Evolutionary conservation across 2,113 vertebrate species (phyloP).

Genomic region (Brachionichthys hirsutus): DNA sequence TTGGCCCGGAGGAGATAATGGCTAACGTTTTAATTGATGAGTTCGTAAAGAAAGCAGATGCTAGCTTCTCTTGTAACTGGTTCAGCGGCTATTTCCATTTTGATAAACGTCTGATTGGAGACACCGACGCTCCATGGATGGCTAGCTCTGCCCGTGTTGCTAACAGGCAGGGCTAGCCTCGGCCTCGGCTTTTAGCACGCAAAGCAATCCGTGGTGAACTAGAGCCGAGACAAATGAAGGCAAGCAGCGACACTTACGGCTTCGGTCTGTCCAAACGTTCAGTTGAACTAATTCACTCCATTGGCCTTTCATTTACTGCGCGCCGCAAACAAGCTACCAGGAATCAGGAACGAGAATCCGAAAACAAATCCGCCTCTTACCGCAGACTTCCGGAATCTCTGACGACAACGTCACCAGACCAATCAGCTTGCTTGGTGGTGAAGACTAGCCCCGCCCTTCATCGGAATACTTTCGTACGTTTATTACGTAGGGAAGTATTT

Average conservation of each 20-base stretch:
- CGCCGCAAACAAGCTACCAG: slow-evolving; percentile 46
- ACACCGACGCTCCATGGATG: slow-evolving; percentile 15
- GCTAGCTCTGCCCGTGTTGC: slow-evolving; percentile 56
- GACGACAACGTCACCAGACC: slow-evolving; percentile 34
- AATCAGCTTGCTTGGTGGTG: slow-evolving; percentile 32
- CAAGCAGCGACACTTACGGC: slow-evolving; percentile 45
- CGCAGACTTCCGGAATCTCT: slow-evolving; percentile 63
- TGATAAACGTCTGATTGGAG: neutral
- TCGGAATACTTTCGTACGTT: neutral
- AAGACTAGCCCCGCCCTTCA: slow-evolving; percentile 24
- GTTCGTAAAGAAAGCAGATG: neutral
- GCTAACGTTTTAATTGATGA: slow-evolving; percentile 3
- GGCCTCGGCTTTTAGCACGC: slow-evolving; percentile 48
- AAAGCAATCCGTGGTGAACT: slow-evolving; percentile 1
- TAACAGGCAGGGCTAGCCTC: slow-evolving; percentile 52
- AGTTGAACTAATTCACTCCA: slow-evolving; percentile 4
- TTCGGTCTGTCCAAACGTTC: slow-evolving; percentile 28
- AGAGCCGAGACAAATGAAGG: neutral
- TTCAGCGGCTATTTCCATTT: neutral
- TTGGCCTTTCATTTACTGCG: slow-evolving; percentile 16
- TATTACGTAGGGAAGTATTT: neutral
- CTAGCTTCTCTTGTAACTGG: neutral
- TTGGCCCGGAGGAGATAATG: neutral
- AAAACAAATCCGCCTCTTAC: slow-evolving; percentile 65
- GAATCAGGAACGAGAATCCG: slow-evolving; percentile 53